Percentiles rank a stretch among this genome's conserved stretches.
Evolutionary conservation across 2,113 vertebrate species (phyloP).

Genomic region (Alosa alosa): DNA sequence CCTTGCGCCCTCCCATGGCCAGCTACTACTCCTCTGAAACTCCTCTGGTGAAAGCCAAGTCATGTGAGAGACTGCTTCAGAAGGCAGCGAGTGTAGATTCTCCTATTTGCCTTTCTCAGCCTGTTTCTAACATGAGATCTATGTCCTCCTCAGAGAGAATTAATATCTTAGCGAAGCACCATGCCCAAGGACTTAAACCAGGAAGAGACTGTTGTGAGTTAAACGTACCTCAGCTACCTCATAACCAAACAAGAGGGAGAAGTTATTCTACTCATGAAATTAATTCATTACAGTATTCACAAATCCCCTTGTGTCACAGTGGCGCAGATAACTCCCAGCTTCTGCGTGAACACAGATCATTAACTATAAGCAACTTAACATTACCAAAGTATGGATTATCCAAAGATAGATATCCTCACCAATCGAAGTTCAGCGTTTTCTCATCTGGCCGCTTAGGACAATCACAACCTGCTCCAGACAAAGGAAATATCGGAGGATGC

Average conservation of each 20-base stretch:
- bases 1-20: not conserved
- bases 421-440: not conserved
- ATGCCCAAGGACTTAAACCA: not conserved
- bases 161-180: not conserved
- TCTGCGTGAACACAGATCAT: not conserved
- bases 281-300: not conserved
- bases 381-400: not conserved
- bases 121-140: not conserved
- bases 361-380: not conserved
- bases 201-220: not conserved
- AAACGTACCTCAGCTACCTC: not conserved
- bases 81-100: not conserved
- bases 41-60: not conserved
- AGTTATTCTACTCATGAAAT: not conserved
- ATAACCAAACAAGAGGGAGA: not conserved
- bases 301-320: not conserved
- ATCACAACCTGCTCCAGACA: not conserved
- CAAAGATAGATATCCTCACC: not conserved
- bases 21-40: not conserved
- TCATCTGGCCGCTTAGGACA: not conserved
- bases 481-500: not conserved
- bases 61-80: not conserved
- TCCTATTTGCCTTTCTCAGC: not conserved
- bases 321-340: not conserved
- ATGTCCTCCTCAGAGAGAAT: conserved; percentile 4